A percentile compares a stretch with the other conserved stretches of the same genome.
phyloP scores from a whole-genome alignment of 2,113 vertebrate species.

The Peromyscus maniculatus region DNA sequence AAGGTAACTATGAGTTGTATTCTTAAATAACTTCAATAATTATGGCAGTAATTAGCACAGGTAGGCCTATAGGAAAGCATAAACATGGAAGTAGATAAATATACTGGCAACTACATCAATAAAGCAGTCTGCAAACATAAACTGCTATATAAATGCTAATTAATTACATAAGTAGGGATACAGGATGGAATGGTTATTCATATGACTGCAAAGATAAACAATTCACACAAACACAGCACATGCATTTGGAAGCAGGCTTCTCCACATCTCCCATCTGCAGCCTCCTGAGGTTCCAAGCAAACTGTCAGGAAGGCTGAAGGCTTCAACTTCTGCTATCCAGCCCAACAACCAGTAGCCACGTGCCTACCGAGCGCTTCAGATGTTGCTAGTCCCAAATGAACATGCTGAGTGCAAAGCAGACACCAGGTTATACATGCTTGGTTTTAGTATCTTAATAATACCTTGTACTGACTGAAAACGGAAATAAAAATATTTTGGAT shows the following conservation, averaged over 20 bases:
- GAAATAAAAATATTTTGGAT: slow-evolving; percentile 40
- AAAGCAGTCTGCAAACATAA: slow-evolving; percentile 77
- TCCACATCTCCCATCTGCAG: not conserved
- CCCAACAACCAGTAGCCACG: too few species aligned
- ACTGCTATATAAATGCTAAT: slow-evolving; percentile 79
- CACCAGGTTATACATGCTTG: not conserved
- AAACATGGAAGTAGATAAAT: slow-evolving; percentile 76
- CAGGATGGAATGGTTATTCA: slow-evolving; percentile 66
- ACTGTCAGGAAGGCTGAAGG: not conserved
- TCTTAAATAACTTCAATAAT: slow-evolving; percentile 79
- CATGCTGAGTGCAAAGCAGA: not conserved
- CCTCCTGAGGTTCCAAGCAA: not conserved
- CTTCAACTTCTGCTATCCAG: not conserved
- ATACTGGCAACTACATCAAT: slow-evolving; percentile 75
- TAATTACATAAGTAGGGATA: slow-evolving; percentile 78
- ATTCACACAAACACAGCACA: not conserved
- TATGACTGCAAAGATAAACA: slow-evolving; percentile 66
- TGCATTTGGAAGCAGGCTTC: not conserved
- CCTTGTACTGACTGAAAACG: slow-evolving; percentile 41
- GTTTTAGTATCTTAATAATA: not conserved
- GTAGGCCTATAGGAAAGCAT: slow-evolving; percentile 70
- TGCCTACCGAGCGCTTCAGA: not conserved
- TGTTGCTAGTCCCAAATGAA: not conserved
- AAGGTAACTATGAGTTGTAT: slow-evolving; percentile 73
- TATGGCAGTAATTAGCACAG: slow-evolving; percentile 79